These are phyloP conservation scores for Elaphurus davidianus DNA, from an alignment of 2,113 vertebrate genomes.

Conservation along the genomic window DNA sequence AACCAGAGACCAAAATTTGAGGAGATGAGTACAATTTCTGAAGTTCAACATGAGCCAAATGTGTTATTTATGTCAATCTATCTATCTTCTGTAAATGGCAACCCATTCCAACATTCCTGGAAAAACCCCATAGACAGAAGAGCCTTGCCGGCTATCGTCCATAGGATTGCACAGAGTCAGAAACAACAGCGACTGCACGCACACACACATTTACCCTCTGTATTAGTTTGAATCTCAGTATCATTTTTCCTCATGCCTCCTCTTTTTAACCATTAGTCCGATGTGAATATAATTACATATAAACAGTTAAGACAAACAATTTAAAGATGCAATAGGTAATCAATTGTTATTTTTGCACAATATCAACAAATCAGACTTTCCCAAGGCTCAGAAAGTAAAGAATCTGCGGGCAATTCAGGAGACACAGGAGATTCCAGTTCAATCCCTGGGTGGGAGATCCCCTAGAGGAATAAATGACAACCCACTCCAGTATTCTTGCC, in stretches of 20 bases:
- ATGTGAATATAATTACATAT: not conserved
- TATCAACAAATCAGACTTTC: not conserved
- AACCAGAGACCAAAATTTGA: not conserved
- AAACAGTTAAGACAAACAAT: not conserved
- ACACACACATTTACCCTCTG: not conserved
- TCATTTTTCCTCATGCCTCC: not conserved
- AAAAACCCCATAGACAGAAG: not conserved
- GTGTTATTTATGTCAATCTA: not conserved
- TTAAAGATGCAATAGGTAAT: not conserved
- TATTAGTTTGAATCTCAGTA: not conserved
- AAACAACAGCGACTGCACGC: accelerated
- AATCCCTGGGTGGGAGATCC: not conserved
- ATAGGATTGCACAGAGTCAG: not conserved
- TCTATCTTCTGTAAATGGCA: not conserved
- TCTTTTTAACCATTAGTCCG: not conserved
- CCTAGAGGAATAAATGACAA: not conserved
- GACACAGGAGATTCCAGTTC: not conserved
- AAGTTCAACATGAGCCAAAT: not conserved
- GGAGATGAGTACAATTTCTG: not conserved
- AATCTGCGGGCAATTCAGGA: not conserved
- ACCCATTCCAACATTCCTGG: not conserved
- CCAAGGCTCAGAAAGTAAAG: not conserved
- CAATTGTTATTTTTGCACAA: not conserved
- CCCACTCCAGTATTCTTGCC: not conserved
- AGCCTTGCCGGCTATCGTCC: not conserved